A percentile compares a stretch with the other conserved stretches of the same genome.
phyloP scores from a whole-genome alignment of 2,113 vertebrate genomes.

The Sprattus sprattus region DNA sequence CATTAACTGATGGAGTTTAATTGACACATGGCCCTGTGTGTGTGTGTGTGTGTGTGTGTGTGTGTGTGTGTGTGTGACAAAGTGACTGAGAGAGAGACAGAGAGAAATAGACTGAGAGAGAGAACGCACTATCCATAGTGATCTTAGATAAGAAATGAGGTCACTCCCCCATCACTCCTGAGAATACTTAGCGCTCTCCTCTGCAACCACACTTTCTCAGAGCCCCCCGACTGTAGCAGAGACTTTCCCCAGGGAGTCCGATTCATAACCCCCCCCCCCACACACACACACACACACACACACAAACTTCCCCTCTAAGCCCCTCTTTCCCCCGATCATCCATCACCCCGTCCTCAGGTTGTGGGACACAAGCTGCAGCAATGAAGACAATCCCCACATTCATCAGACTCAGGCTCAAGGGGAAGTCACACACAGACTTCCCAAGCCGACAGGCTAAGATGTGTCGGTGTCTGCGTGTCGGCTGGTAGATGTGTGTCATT shows the following conservation, averaged over 20 bases:
- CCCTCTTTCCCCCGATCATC: not conserved
- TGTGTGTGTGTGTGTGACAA: no score
- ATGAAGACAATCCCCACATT: not conserved
- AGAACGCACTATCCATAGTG: not conserved
- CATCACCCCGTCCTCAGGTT: not conserved
- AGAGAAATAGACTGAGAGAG: no score
- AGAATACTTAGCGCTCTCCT: not conserved
- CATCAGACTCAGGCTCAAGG: not conserved
- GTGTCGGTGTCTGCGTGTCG: not conserved
- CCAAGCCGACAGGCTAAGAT: not conserved
- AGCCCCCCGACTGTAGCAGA: not conserved
- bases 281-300: no score
- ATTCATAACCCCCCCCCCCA: not conserved
- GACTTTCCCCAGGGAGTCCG: not conserved
- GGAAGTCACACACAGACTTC: not conserved
- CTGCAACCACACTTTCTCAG: not conserved
- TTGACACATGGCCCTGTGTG: not conserved
- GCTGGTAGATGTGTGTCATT: constrained; percentile 55
- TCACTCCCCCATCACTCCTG: not conserved
- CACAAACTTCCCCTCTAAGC: no score
- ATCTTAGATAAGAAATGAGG: not conserved
- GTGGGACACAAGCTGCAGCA: not conserved
- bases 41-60: not conserved
- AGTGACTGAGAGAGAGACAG: no score
- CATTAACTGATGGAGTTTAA: not conserved